These are phyloP conservation scores for Zapornia atra DNA, from an alignment of 2,113 vertebrate species.

Conservation along the genomic window DNA sequence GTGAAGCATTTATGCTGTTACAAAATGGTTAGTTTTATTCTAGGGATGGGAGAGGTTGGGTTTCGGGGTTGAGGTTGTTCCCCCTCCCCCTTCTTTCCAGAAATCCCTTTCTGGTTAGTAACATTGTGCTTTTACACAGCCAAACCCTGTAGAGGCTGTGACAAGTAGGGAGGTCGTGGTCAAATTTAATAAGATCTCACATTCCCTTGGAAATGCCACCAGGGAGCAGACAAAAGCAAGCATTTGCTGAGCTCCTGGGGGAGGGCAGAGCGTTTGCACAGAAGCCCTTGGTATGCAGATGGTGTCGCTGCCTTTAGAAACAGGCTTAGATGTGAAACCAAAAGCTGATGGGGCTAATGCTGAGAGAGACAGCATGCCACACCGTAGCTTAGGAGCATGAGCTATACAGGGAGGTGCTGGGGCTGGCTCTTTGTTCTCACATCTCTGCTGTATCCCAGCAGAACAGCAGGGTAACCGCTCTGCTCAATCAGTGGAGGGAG, in stretches of 20 bases:
- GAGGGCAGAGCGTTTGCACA: neutral
- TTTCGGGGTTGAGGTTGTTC: no score
- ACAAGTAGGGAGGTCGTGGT: slow-evolving; percentile 41
- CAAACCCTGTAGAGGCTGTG: slow-evolving; percentile 7
- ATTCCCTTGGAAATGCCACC: slow-evolving; percentile 60
- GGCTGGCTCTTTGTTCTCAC: neutral
- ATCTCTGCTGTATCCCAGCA: neutral
- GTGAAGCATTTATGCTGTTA: neutral
- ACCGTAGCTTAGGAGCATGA: neutral
- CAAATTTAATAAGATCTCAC: slow-evolving; percentile 57
- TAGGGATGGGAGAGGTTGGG: no score
- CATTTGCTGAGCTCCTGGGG: slow-evolving; percentile 40
- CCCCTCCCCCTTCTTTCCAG: no score
- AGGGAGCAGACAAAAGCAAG: slow-evolving; percentile 62
- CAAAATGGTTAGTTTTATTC: neutral
- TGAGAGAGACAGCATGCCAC: neutral
- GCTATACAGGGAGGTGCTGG: neutral
- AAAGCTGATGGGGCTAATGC: neutral
- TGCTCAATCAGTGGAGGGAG: neutral
- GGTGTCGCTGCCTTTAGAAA: slow-evolving; percentile 20
- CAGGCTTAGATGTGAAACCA: neutral
- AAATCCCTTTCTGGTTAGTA: neutral
- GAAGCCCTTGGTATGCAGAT: slow-evolving; percentile 55
- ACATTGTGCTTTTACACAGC: neutral
- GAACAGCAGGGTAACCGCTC: neutral